phyloP scores from a whole-genome alignment of 2,888 invertebrate genomes.

The Pheosia tremula region DNA sequence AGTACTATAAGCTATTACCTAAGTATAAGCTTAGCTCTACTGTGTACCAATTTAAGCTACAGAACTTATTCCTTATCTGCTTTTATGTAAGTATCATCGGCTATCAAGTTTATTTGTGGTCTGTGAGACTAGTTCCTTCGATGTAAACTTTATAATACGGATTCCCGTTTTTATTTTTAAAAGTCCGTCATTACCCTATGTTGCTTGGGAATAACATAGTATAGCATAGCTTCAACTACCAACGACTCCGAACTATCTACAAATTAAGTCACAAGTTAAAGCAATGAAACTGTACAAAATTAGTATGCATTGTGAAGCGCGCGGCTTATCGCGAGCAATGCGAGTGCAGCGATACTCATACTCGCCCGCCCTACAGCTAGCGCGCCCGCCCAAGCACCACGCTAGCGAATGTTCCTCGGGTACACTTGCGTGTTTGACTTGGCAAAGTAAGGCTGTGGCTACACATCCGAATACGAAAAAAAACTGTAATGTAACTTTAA shows the following conservation, averaged over 20 bases:
- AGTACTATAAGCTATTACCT: too few species aligned
- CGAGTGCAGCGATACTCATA: slow-evolving; percentile 29
- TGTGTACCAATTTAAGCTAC: too few species aligned
- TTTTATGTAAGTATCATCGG: too few species aligned
- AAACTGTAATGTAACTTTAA: too few species aligned
- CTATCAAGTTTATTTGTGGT: too few species aligned
- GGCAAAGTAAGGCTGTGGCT: neutral
- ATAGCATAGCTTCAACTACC: neutral
- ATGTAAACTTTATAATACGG: neutral
- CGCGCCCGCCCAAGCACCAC: neutral
- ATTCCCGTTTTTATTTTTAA: too few species aligned
- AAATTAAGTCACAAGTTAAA: slow-evolving; percentile 35
- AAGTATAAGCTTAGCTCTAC: too few species aligned
- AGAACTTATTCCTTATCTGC: too few species aligned
- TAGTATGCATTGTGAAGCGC: slow-evolving; percentile 37
- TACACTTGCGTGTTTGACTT: slow-evolving; percentile 6
- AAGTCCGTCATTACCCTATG: neutral
- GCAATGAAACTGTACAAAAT: slow-evolving; percentile 33
- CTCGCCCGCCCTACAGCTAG: slow-evolving; percentile 11
- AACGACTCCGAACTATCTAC: neutral
- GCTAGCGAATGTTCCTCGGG: slow-evolving; percentile 10
- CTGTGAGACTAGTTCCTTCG: too few species aligned
- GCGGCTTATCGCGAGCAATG: slow-evolving; percentile 35
- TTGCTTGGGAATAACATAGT: neutral
- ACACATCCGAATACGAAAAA: too few species aligned